Conservation (phyloP, 1,140 invertebrate genomes). For the Homalodisca vitripennis region DNA sequence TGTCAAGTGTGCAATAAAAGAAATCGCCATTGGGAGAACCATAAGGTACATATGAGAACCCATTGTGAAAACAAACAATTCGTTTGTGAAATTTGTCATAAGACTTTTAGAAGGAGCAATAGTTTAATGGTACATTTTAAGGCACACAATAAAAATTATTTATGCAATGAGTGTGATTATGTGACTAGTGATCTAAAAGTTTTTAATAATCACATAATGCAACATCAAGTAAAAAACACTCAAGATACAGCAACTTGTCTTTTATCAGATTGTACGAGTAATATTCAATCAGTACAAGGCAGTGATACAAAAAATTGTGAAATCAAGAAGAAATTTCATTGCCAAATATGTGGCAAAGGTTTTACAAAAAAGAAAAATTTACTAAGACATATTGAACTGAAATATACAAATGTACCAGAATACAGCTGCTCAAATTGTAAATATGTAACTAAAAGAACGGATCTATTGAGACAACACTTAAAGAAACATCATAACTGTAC, state of each 20-base stretch:
- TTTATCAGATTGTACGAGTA: not conserved
- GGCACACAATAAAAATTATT: not conserved
- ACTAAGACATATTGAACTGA: not conserved
- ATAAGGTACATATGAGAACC: conserved; percentile 5
- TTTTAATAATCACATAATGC: not conserved
- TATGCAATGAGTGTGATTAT: not conserved
- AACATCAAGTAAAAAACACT: not conserved
- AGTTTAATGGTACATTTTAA: not conserved
- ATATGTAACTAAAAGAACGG: not conserved
- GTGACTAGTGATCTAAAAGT: not conserved
- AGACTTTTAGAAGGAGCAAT: not conserved
- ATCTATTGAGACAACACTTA: not conserved
- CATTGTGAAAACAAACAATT: conserved; percentile 7
- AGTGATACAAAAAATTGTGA: too few species aligned
- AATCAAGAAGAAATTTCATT: conserved; percentile 13
- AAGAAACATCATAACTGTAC: conserved; percentile 3
- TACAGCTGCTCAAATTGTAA: not conserved
- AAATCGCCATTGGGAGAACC: not conserved
- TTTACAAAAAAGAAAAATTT: conserved; percentile 18
- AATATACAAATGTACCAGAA: not conserved
- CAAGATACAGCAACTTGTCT: not conserved
- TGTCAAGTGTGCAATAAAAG: conserved; percentile 17
- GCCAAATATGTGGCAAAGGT: conserved; percentile 7
- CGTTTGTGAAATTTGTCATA: conserved; percentile 6
- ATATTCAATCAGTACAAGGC: not conserved